These are phyloP conservation scores for Rana temporaria DNA, from an alignment of 2,113 vertebrate genomes.

Conservation along the genomic window DNA sequence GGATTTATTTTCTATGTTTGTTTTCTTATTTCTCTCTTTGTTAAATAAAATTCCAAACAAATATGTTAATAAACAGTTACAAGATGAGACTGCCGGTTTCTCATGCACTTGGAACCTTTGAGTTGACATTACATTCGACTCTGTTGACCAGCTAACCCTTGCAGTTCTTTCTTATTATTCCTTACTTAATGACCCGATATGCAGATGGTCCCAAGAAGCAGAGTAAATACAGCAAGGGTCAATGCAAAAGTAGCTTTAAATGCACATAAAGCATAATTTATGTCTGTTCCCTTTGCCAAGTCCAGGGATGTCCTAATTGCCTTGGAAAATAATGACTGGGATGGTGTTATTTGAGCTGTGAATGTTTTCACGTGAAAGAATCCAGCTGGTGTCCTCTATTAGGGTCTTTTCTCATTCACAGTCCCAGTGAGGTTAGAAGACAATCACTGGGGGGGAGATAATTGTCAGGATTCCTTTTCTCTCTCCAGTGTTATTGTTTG, in stretches of 20 bases:
- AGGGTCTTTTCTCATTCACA: constrained; percentile 41
- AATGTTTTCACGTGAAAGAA: constrained; percentile 49
- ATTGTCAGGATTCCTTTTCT: constrained; percentile 44
- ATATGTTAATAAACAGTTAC: constrained; percentile 32
- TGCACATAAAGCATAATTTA: constrained; percentile 50
- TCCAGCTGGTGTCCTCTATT: constrained; percentile 49
- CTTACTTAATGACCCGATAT: constrained; percentile 38
- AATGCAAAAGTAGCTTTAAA: constrained; percentile 46
- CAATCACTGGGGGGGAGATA: constrained; percentile 31
- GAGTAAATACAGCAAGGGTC: constrained; percentile 45
- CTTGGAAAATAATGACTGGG: constrained; percentile 48
- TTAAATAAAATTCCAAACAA: background rate
- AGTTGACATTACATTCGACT: constrained; percentile 38
- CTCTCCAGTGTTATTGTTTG: constrained; percentile 37
- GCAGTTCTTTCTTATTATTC: constrained; percentile 19
- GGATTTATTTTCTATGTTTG: background rate
- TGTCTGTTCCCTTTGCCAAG: constrained; percentile 40
- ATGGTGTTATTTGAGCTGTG: constrained; percentile 51
- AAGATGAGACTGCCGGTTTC: constrained; percentile 8
- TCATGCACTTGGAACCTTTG: constrained; percentile 49
- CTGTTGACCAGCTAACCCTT: constrained; percentile 19
- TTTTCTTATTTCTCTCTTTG: constrained; percentile 13
- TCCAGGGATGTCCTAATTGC: constrained; percentile 51
- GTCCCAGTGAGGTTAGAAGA: constrained; percentile 48
- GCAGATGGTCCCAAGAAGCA: constrained; percentile 36